phyloP scores from a whole-genome alignment of 2,113 vertebrate genomes.

The Baryphthengus martii region DNA sequence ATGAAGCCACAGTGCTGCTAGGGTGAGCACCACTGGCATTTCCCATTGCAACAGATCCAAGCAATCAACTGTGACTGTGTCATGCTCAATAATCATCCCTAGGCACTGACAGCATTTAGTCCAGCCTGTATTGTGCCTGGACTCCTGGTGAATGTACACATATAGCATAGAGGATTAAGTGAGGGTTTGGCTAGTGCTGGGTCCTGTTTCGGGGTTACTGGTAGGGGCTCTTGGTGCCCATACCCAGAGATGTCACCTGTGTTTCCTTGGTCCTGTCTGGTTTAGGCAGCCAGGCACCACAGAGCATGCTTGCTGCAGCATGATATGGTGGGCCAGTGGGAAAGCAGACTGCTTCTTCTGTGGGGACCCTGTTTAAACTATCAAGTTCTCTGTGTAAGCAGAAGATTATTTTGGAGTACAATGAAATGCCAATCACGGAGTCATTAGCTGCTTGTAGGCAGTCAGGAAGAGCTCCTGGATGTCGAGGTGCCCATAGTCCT shows the following conservation, averaged over 20 bases:
- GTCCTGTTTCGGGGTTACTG: not conserved
- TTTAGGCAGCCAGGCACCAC: accelerated
- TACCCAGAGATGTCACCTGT: not conserved
- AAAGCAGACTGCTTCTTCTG: not conserved
- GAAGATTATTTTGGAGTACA: not conserved
- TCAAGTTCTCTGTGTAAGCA: not conserved
- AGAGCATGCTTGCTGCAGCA: accelerated
- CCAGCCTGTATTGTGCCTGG: not conserved
- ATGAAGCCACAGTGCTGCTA: accelerated
- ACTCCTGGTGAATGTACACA: accelerated
- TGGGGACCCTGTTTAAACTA: accelerated
- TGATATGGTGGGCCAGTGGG: not conserved
- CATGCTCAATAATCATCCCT: accelerated
- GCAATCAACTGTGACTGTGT: accelerated
- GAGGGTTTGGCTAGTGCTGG: not conserved
- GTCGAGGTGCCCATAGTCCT: accelerated
- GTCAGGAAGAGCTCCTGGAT: not conserved
- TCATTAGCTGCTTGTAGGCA: not conserved
- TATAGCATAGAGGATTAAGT: not conserved
- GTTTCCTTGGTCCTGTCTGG: not conserved
- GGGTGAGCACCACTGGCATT: accelerated
- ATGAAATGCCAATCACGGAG: not conserved
- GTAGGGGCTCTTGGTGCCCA: accelerated
- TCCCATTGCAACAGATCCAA: accelerated
- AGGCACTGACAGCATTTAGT: accelerated